Percentiles rank a stretch among this genome's conserved stretches.
These are phyloP conservation scores for Pelobates fuscus DNA, from an alignment of 2,113 vertebrate species.

Conservation along the genomic window DNA sequence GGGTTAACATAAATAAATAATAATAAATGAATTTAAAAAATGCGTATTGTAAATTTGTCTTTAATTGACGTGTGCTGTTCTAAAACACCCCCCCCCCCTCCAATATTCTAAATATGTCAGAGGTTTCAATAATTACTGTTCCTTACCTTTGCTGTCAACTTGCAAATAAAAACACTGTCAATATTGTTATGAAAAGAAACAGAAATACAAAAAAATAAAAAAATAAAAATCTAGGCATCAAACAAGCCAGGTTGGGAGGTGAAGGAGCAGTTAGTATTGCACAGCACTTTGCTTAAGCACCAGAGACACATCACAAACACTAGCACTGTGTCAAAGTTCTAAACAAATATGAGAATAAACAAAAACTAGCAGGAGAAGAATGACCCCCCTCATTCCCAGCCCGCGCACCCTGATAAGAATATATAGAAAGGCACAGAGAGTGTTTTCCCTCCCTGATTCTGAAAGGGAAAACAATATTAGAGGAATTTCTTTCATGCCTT, in stretches of 20 bases:
- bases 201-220: conserved; percentile 79
- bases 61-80: too few species aligned
- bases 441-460: conserved; percentile 43
- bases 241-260: conserved; percentile 20
- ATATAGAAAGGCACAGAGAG: conserved; percentile 19
- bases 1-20: too few species aligned
- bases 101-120: too few species aligned
- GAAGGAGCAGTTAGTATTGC: too few species aligned
- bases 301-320: conserved; percentile 26
- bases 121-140: conserved; percentile 92
- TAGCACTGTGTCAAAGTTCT: conserved; percentile 36
- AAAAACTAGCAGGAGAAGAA: conserved; percentile 26
- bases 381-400: conserved; percentile 29
- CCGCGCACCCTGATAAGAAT: conserved; percentile 36
- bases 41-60: too few species aligned
- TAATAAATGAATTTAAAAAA: too few species aligned
- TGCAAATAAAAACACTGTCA: conserved; percentile 95
- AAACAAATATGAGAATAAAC: conserved; percentile 40
- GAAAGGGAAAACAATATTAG: conserved; percentile 66
- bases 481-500: conserved; percentile 67
- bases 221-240: conserved; percentile 63
- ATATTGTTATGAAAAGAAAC: conserved; percentile 90
- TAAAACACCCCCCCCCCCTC: too few species aligned
- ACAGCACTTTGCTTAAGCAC: conserved; percentile 27
- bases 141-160: conserved; percentile 97